These are phyloP conservation scores for Lacanobia wlatinum DNA, from an alignment of 2,888 invertebrate species.

Conservation along the genomic window DNA sequence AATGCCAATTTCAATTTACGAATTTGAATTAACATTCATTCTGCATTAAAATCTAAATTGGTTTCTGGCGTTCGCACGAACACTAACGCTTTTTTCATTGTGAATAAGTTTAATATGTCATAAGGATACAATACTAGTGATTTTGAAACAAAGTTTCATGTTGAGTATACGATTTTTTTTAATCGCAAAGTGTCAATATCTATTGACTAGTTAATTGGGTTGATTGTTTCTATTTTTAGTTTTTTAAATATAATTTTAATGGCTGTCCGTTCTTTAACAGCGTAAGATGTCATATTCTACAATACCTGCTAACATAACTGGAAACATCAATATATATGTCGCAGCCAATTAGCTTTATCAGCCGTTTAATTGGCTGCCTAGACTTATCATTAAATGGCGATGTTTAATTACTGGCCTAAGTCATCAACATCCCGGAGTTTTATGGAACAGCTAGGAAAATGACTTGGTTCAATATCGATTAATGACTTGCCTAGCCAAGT, in stretches of 20 bases:
- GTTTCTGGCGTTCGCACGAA: conserved; percentile 42
- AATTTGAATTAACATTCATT: conserved; percentile 50
- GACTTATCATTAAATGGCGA: no score
- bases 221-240: not conserved
- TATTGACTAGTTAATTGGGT: not conserved
- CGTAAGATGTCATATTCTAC: no score
- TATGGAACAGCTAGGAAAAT: no score
- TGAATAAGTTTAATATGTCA: conserved; percentile 1
- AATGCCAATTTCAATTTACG: conserved; percentile 58
- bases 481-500: no score
- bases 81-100: conserved; percentile 28
- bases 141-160: not conserved
- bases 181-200: not conserved
- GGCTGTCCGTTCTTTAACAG: not conserved
- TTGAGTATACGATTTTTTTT: not conserved
- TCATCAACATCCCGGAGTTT: no score
- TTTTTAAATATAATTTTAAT: not conserved
- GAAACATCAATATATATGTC: no score
- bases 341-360: no score
- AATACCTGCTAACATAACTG: no score
- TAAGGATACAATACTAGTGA: not conserved
- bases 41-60: conserved; percentile 57
- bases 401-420: no score
- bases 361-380: no score
- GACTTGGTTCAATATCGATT: no score